Evolutionary conservation across 2,888 invertebrate species (phyloP).

Genomic region (Diaphora mendica): DNA sequence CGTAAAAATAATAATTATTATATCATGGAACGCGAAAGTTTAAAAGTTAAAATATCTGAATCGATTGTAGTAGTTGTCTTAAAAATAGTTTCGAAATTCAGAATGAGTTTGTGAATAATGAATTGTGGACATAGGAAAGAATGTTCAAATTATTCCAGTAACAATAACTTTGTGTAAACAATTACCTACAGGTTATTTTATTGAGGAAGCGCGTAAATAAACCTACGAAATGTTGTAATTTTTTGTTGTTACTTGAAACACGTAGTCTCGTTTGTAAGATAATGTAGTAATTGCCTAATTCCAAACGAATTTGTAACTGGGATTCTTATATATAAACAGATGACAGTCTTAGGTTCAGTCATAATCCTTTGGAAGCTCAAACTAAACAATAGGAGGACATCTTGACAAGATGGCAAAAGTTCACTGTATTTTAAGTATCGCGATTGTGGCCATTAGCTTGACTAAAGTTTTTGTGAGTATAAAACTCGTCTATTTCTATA

Average conservation of each 20-base stretch:
- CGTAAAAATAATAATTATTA: too few species aligned
- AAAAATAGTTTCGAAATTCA: too few species aligned
- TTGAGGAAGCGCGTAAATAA: slow-evolving; percentile 24
- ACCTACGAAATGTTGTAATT: slow-evolving; percentile 30
- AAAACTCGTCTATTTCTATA: not conserved
- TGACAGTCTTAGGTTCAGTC: slow-evolving; percentile 20
- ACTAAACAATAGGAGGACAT: slow-evolving; percentile 26
- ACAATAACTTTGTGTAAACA: not conserved
- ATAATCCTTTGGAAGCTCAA: slow-evolving; percentile 29
- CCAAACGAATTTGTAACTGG: slow-evolving; percentile 36
- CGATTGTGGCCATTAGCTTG: slow-evolving; percentile 41
- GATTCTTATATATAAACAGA: slow-evolving; percentile 39
- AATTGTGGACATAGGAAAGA: too few species aligned
- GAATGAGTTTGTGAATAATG: too few species aligned
- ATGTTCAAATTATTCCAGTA: not conserved
- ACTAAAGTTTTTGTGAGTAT: slow-evolving; percentile 41
- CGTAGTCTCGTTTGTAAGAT: slow-evolving; percentile 34
- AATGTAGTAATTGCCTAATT: slow-evolving; percentile 44
- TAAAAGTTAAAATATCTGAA: too few species aligned
- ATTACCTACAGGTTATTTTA: not conserved
- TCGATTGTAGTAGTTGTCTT: too few species aligned
- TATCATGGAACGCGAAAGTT: too few species aligned
- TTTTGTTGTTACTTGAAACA: slow-evolving; percentile 43
- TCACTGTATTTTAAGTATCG: slow-evolving; percentile 29
- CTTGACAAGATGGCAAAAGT: slow-evolving; percentile 40